Evolutionary conservation across 2,888 invertebrate genomes (phyloP), one percentile per base, ranked within the genome.

Genomic region (Apoderus coryli): DNA sequence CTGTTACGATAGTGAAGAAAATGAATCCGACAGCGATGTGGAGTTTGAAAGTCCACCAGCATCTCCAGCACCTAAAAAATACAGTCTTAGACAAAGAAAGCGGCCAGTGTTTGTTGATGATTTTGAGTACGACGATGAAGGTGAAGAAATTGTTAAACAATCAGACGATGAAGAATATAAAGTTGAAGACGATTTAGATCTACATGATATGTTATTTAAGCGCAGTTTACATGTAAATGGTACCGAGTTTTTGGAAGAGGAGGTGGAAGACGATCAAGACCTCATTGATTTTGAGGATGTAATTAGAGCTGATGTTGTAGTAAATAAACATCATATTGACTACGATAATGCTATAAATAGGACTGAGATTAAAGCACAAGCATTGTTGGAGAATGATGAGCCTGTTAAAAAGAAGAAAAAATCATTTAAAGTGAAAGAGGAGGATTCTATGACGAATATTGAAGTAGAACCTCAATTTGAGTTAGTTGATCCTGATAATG

Each of bases 61-160:
- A 14, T 33, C 38, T 10, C 44, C 46, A 7, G 41, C 40, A 14
- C 43, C 42, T n/a, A 50, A 49, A 37, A 44, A 48, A 29, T 52
- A 52, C 33, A 50, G 50, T 30, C 39, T 52, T 16, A 38, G 52
- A 34, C 45, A 50, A 37, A 41, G 52, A 22, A 49, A 46, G 25
- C 37, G 39, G 23, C 36, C 42, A 22, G 35, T 41, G 23, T 44
- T 48, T 28, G 45, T 37, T 26, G 36, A 42, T 27, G 45, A 65
- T 47, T 66, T 64, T 39, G 65, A 65, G 36, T 65, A 66, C 41
- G 65, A 64, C 36, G 56, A 57, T 9, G 57, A 57, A 11, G 61
- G 60, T 22, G 49, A 55, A 15, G 53, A 57, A 33, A 55, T 53
- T 23, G 35, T 35, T 26, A 22, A 34, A 9, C 13, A 26, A 4